These are phyloP conservation scores for Callimorpha dominula DNA, from an alignment of 2,888 invertebrate genomes.

Conservation along the genomic window DNA sequence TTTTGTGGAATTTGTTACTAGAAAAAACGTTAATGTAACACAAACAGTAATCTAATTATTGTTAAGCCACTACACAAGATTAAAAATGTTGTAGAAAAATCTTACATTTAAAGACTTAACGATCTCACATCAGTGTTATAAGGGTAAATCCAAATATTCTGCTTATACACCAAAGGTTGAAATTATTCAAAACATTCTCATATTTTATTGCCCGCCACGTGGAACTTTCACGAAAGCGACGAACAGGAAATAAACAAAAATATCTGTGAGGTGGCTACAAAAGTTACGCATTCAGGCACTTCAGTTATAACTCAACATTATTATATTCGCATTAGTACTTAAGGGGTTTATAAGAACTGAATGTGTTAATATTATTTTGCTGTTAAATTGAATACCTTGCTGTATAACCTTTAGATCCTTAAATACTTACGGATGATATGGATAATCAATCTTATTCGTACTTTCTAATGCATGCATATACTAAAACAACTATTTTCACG, in stretches of 20 bases:
- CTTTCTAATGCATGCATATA: too few relatives aligned
- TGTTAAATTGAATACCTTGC: neutral
- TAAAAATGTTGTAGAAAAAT: neutral
- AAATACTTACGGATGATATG: too few relatives aligned
- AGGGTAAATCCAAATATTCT: neutral
- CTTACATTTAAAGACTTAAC: neutral
- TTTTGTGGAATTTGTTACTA: constrained; percentile 5
- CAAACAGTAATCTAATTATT: neutral
- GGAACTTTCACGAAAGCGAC: constrained; percentile 28
- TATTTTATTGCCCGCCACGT: constrained; percentile 14
- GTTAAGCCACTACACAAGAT: too few relatives aligned
- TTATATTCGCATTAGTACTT: constrained; percentile 9
- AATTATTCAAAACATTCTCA: constrained; percentile 19
- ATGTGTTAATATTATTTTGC: neutral
- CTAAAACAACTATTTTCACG: too few relatives aligned
- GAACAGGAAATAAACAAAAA: constrained; percentile 52
- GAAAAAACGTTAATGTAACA: neutral
- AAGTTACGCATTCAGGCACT: constrained; percentile 30
- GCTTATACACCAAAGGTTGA: constrained; percentile 8
- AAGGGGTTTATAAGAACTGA: neutral
- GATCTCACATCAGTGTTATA: neutral
- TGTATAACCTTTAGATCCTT: too few relatives aligned
- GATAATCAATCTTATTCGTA: too few relatives aligned
- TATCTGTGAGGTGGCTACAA: constrained; percentile 40
- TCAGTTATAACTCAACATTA: constrained; percentile 43